Evolutionary conservation across 2,113 vertebrate species (phyloP), one percentile per base, ranked within the genome.

Genomic region (Pteronura brasiliensis): DNA sequence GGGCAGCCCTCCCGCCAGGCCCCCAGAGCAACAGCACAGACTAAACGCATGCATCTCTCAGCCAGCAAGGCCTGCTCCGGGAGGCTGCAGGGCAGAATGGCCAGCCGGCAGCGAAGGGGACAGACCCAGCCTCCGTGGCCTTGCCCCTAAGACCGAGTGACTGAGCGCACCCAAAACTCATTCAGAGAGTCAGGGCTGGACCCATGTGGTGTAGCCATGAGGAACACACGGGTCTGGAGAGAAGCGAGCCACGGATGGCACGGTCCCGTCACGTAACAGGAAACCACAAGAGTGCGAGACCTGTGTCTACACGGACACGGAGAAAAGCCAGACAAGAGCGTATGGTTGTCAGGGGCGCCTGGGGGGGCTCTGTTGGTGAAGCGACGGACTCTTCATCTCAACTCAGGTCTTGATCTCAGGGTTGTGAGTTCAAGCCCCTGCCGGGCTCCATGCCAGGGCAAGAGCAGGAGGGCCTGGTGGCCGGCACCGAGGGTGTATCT

Each of bases 251-350:
- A 15, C 2, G 0, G 21, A 17, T 20, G 0, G 17, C 0, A 4
- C 0, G 0, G 12, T 0, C 13, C 31, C 4, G 1, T 31, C 18
- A 2, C n/a, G 6, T 2, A 21, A 81, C 63, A 6, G 23, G 36
- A 25, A 57, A 36, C 9, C 14, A 6, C 0, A 12, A 7, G n/a
- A 0, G 55, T 7, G 52, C 0, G 57, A 13, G 0, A 4, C 0
- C 0, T 3, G 1, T 1, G 44, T 4, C 39, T 13, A 27, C 4
- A 2, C 4, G 10, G 1, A 18, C 6, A 14, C 1, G 5, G 55
- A 17, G 8, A 61, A 11, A n/a, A n/a, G 71, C 10, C 39, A 7
- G 36, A 31, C 61, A 76, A 65, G 42, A 52, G 18, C 17, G 7
- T 42, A 13, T 6, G 3, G 27, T 12, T 14, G 27, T 63, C 61